Conservation (phyloP, 2,888 invertebrate species). For the Tineola bisselliella region DNA sequence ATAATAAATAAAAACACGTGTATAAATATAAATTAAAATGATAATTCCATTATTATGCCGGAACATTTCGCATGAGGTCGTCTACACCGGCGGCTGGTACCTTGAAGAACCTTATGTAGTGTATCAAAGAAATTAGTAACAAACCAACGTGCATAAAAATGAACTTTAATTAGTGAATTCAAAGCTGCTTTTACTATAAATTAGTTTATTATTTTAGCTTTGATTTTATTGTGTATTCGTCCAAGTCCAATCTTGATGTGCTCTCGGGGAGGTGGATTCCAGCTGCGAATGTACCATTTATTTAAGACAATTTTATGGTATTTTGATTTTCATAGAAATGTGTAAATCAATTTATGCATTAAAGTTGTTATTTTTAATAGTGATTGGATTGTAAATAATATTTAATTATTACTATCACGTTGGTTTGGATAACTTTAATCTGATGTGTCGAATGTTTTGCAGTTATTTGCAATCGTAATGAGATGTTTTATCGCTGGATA, state of each 20-base stretch:
- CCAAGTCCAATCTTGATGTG: slow-evolving; percentile 21
- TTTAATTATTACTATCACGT: no score
- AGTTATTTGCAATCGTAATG: no score
- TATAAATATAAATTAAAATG: background rate
- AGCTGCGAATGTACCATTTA: slow-evolving; percentile 26
- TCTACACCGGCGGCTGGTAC: slow-evolving; percentile 7
- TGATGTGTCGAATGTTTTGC: no score
- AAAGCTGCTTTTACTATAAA: background rate
- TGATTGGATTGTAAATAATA: no score
- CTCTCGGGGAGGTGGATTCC: slow-evolving; percentile 23
- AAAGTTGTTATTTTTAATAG: no score
- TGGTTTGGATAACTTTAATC: no score
- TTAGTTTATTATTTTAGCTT: background rate
- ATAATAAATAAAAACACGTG: no score
- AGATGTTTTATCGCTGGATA: no score
- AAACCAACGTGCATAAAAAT: background rate
- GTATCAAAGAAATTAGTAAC: background rate
- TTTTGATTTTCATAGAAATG: slow-evolving; percentile 17
- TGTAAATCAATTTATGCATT: background rate
- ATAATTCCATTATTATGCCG: background rate
- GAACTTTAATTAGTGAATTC: background rate
- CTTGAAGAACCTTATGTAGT: slow-evolving; percentile 3
- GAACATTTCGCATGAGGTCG: slow-evolving; percentile 11
- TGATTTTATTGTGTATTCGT: slow-evolving; percentile 4
- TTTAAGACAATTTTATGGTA: slow-evolving; percentile 20